Conservation (phyloP, 2,888 invertebrate species). For the Girardia tigrina region DNA sequence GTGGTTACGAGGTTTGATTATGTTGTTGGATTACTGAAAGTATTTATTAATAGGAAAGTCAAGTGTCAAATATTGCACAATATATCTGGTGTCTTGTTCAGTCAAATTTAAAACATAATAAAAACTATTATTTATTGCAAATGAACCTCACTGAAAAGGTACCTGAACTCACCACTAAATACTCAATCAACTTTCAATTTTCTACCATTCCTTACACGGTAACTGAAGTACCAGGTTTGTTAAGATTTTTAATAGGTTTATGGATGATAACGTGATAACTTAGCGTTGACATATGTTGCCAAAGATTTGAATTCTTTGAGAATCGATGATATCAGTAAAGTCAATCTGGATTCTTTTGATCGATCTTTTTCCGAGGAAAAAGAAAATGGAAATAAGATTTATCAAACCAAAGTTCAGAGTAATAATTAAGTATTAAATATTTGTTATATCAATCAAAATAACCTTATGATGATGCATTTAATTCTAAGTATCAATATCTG, state of each 20-base stretch:
- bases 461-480: too few relatives aligned
- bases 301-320: background rate
- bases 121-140: constrained; percentile 2
- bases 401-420: background rate
- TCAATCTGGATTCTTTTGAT: background rate
- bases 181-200: background rate
- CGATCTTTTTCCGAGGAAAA: background rate
- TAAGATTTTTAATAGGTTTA: background rate
- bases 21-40: background rate
- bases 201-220: background rate
- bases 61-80: background rate
- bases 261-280: too few relatives aligned
- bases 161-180: background rate
- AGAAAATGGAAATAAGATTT: background rate
- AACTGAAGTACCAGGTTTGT: background rate
- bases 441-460: too few relatives aligned
- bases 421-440: too few relatives aligned
- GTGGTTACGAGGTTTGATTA: background rate
- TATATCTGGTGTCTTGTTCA: background rate
- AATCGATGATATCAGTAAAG: background rate
- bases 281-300: background rate
- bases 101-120: constrained; percentile 9
- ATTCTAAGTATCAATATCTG: too few relatives aligned
- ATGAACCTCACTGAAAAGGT: background rate
- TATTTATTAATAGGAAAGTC: background rate